phyloP scores from a whole-genome alignment of 2,888 invertebrate genomes.

The Apamea crenata region DNA sequence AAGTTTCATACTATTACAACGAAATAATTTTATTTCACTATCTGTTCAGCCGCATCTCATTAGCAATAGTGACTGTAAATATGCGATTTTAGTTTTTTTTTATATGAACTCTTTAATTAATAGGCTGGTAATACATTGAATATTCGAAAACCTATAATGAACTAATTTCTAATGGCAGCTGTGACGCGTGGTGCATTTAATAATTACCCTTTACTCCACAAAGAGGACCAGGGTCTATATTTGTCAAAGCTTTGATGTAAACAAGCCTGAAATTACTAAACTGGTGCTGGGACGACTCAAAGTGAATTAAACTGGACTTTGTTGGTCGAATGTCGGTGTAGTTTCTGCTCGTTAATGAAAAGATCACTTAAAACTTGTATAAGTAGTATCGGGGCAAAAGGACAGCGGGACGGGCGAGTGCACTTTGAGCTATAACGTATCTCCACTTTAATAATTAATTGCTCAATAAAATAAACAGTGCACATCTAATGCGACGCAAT shows the following conservation, averaged over 20 bases:
- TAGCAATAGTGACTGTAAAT: too few species aligned
- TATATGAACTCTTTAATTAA: background rate
- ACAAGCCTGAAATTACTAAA: constrained; percentile 68
- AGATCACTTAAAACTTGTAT: constrained; percentile 77
- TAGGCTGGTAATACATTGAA: background rate
- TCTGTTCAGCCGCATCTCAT: too few species aligned
- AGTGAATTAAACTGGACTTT: constrained; percentile 75
- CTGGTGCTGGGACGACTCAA: constrained; percentile 65
- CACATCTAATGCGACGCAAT: background rate
- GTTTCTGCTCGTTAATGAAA: constrained; percentile 76
- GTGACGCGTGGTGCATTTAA: constrained; percentile 20
- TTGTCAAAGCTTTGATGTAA: constrained; percentile 62
- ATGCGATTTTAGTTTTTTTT: too few species aligned
- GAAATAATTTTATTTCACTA: too few species aligned
- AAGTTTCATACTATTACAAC: too few species aligned
- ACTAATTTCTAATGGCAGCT: background rate
- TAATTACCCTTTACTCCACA: constrained; percentile 40
- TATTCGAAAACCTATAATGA: background rate
- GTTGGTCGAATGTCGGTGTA: constrained; percentile 70
- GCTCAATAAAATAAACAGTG: constrained; percentile 15
- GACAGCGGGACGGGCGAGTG: background rate
- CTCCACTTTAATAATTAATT: background rate
- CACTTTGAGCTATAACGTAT: constrained; percentile 6
- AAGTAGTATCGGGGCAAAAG: constrained; percentile 53
- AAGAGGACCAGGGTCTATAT: constrained; percentile 44